Percentiles rank a stretch among this genome's conserved stretches.
phyloP scores from a whole-genome alignment of 1,140 invertebrate species.

The Alviniconcha marisindica region DNA sequence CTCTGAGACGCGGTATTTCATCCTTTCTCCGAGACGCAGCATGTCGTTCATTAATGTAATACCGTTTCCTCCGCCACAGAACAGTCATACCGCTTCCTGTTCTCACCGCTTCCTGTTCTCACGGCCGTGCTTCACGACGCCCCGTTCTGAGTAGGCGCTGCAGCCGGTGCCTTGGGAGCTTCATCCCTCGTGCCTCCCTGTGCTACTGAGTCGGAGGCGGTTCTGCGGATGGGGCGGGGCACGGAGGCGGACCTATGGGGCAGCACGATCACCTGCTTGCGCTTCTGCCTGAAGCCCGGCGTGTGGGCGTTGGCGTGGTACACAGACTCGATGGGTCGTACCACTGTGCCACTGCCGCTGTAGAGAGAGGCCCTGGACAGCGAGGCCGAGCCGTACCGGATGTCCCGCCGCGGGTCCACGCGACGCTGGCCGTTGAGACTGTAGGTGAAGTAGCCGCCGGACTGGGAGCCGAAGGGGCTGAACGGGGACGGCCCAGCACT shows the following conservation, averaged over 20 bases:
- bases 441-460: not conserved
- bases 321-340: slow-evolving; percentile 35
- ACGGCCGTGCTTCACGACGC: not conserved
- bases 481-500: no score
- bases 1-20: no score
- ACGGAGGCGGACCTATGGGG: not conserved
- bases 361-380: not conserved
- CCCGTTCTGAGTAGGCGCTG: not conserved
- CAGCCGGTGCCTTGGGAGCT: not conserved
- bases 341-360: slow-evolving; percentile 16
- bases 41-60: no score
- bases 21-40: no score
- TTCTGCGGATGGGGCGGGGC: not conserved
- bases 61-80: no score
- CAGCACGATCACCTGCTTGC: slow-evolving; percentile 30
- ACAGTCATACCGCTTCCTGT: no score
- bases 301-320: slow-evolving; percentile 30
- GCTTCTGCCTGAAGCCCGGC: not conserved
- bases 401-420: not conserved
- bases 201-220: no score
- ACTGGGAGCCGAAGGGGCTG: slow-evolving; percentile 11
- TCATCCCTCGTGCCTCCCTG: no score
- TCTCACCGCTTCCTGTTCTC: no score
- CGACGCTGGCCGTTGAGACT: no score
- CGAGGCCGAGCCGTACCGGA: not conserved